phyloP scores from a whole-genome alignment of 2,113 vertebrate species.

The Mola mola region DNA sequence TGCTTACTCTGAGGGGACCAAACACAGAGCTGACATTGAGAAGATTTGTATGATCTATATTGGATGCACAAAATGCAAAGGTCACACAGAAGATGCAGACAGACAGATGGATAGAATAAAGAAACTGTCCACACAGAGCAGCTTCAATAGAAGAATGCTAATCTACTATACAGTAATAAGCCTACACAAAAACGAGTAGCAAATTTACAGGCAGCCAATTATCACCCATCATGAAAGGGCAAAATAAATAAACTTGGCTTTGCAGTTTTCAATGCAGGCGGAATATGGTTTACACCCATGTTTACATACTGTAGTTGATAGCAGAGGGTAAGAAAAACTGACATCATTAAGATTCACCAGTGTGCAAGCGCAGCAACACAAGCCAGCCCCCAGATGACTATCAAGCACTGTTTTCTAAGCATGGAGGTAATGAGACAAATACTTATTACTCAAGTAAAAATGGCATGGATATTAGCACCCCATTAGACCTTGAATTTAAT shows the following conservation, averaged over 20 bases:
- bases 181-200: background rate
- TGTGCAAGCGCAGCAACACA: constrained; percentile 65
- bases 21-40: background rate
- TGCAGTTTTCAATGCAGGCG: constrained; percentile 31
- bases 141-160: background rate
- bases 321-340: constrained; percentile 66
- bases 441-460: constrained; percentile 75
- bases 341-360: constrained; percentile 75
- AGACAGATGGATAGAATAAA: background rate
- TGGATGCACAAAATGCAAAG: background rate
- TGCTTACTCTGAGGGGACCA: background rate
- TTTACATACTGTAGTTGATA: constrained; percentile 57
- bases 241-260: constrained; percentile 31
- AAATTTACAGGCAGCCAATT: constrained; percentile 28
- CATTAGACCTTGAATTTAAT: constrained; percentile 69
- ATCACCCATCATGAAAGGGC: constrained; percentile 19
- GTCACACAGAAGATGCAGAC: too few species aligned
- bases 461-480: constrained; percentile 69
- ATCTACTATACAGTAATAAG: background rate
- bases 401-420: constrained; percentile 68
- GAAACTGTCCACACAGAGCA: background rate
- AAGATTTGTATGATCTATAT: too few species aligned
- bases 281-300: constrained; percentile 40
- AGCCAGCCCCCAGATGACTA: constrained; percentile 68
- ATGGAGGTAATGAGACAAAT: constrained; percentile 77